Evolutionary conservation across 1,140 invertebrate genomes (phyloP), one percentile per base, ranked within the genome.

Genomic region (Drosophila bipectinata): DNA sequence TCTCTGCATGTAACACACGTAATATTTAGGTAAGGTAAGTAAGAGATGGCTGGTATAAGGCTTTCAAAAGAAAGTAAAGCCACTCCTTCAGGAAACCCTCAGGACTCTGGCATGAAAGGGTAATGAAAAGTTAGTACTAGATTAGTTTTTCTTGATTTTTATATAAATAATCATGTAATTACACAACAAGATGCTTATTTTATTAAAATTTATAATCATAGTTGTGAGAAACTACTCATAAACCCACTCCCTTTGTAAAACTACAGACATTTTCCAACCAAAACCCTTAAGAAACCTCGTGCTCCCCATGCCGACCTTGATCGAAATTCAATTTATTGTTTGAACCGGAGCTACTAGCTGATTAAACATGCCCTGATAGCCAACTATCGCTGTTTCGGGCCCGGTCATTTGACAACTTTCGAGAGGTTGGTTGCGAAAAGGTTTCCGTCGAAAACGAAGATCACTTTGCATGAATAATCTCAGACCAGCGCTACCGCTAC

Each of bases 361-460:
- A 75, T 75, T 75, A 75, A 54, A 30, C 41, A 41, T 37, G 51
- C 55, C 28, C 49, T 54, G 72, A 75, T 75, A 76, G 28, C 21
- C 12, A 54, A 49, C 72, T 68, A 67, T 58, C 49, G 55, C 34
- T 30, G 37, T 59, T 66, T 75, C 18, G 21, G 48, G 49, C 41
- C 52, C 24, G 55, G 18, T 18, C 58, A 14, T 74, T 75, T 67
- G 41, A 53, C 48, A 57, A 45, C 54, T 1, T 18, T 18, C 21
- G 44, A 37, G 41, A 45, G 44, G 6, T 55, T 45, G 44, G 52
- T 71, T 71, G 67, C 64, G 51, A 71, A 71, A 71, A 71, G 51
- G 67, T 71, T 71, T 71, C 64, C 64, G 44, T 57, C 34, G 64
- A 71, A 71, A 71, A 49, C 30, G 26, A 2, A 32, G 45, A 71